Evolutionary conservation across 2,888 invertebrate species (phyloP).

Genomic region (Lysandra bellargus): DNA sequence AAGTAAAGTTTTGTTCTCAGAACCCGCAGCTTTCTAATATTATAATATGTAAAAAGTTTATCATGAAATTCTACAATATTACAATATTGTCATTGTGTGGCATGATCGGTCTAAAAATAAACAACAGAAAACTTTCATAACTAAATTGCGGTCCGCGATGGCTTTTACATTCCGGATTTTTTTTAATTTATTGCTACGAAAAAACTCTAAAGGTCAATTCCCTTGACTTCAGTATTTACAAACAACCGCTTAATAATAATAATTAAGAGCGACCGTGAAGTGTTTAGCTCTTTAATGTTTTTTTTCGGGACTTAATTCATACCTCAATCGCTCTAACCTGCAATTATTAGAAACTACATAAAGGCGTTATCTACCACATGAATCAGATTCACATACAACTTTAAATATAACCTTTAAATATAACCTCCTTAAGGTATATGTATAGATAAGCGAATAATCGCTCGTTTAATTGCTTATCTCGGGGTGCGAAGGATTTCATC

Average conservation of each 20-base stretch:
- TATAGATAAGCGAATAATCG: slow-evolving; percentile 36
- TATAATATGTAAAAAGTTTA: background rate
- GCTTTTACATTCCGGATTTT: background rate
- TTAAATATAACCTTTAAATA: background rate
- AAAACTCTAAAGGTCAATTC: background rate
- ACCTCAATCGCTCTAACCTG: no score
- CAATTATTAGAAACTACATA: background rate
- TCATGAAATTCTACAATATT: no score
- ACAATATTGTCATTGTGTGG: background rate
- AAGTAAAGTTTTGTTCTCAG: background rate
- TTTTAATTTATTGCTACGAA: background rate
- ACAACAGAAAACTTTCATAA: background rate
- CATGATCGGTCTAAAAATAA: background rate
- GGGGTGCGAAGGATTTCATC: slow-evolving; percentile 64
- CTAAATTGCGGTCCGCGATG: background rate
- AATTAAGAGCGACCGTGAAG: background rate
- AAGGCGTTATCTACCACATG: background rate
- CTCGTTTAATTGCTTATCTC: slow-evolving; percentile 45
- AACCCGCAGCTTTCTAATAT: background rate
- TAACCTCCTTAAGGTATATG: no score
- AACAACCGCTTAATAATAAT: background rate
- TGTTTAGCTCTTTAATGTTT: background rate
- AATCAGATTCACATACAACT: background rate
- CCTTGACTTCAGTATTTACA: background rate
- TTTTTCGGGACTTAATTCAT: no score